Evolutionary conservation across 2,888 invertebrate genomes (phyloP).

Genomic region (Cosmopolites sordidus): DNA sequence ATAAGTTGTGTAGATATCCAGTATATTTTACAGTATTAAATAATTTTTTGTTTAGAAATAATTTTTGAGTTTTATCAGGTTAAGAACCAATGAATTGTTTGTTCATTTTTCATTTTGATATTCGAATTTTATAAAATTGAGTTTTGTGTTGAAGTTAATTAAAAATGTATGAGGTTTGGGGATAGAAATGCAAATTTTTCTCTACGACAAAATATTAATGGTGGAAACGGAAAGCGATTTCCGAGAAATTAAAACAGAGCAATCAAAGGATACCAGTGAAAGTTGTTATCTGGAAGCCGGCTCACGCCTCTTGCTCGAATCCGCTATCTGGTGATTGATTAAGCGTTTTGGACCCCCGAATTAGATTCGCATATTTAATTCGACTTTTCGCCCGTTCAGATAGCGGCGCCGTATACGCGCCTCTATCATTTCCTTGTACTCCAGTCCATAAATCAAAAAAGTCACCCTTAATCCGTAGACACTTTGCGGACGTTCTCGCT

Average conservation of each 20-base stretch:
- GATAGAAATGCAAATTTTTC: too few species aligned
- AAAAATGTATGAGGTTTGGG: too few species aligned
- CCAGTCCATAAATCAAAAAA: slow-evolving; percentile 48
- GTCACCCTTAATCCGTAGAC: slow-evolving; percentile 45
- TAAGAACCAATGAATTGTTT: too few species aligned
- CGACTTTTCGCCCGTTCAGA: slow-evolving; percentile 37
- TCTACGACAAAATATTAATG: slow-evolving; percentile 7
- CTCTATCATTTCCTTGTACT: slow-evolving; percentile 43
- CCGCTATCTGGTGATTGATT: slow-evolving; percentile 45
- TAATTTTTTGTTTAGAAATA: too few species aligned
- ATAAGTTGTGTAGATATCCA: too few species aligned
- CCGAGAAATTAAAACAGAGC: slow-evolving; percentile 12
- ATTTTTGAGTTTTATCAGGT: too few species aligned
- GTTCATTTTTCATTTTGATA: too few species aligned
- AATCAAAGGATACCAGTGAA: slow-evolving; percentile 18
- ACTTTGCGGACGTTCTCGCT: slow-evolving; percentile 41
- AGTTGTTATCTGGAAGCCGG: slow-evolving; percentile 19
- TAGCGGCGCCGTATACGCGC: slow-evolving; percentile 35
- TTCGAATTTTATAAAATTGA: too few species aligned
- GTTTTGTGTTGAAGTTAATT: too few species aligned
- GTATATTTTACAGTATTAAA: too few species aligned
- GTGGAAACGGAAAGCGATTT: background rate
- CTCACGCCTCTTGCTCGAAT: slow-evolving; percentile 22
- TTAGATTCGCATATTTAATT: slow-evolving; percentile 50
- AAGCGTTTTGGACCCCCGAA: slow-evolving; percentile 46